These are phyloP conservation scores for Misgurnus anguillicaudatus DNA, from an alignment of 2,113 vertebrate species.

Conservation along the genomic window DNA sequence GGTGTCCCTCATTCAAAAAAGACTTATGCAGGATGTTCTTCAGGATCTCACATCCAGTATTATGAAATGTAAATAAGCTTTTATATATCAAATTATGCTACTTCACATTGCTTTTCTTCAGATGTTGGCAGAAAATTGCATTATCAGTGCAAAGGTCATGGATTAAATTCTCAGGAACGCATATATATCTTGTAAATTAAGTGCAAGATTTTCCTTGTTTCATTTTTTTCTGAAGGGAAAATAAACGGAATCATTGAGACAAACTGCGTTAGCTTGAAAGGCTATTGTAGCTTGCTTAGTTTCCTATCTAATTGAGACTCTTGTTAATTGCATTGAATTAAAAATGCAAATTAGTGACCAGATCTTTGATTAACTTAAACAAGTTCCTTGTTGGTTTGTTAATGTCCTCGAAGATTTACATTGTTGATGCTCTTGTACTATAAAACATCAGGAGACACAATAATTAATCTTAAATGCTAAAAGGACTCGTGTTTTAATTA, in stretches of 20 bases:
- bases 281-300: conserved; percentile 4
- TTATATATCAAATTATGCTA: too few relatives aligned
- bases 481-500: conserved; percentile 74
- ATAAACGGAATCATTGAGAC: background rate
- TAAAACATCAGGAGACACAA: conserved; percentile 67
- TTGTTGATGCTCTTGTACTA: conserved; percentile 63
- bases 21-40: too few relatives aligned
- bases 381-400: conserved; percentile 73
- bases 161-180: too few relatives aligned
- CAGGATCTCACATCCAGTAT: too few relatives aligned
- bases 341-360: conserved; percentile 73
- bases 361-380: conserved; percentile 73
- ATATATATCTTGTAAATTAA: too few relatives aligned
- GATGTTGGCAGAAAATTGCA: background rate
- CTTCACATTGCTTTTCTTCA: background rate
- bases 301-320: conserved; percentile 56
- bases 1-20: too few relatives aligned
- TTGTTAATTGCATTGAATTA: conserved; percentile 72
- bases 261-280: background rate
- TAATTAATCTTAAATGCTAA: conserved; percentile 75
- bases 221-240: background rate
- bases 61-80: too few relatives aligned
- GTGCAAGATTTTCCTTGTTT: too few relatives aligned
- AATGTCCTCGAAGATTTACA: conserved; percentile 66
- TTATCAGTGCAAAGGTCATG: too few relatives aligned